Base-by-base conservation (phyloP, 2,888 invertebrate genomes). In the Hydraecia micacea region DNA sequence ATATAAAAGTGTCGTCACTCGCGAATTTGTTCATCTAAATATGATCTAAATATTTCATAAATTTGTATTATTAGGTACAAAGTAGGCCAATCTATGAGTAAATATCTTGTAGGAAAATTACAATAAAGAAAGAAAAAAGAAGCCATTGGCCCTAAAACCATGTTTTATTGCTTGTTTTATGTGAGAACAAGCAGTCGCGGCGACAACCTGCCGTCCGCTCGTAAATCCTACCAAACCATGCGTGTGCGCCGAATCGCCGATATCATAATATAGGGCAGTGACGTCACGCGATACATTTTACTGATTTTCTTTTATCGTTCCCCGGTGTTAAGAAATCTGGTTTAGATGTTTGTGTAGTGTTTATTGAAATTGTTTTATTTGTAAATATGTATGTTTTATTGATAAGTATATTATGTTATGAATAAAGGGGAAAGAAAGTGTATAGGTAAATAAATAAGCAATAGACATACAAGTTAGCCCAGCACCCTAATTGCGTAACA, bases 261-360 rank as follows among this genome's bases (percentile, higher is more conserved):
- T 88, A 86, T 80, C 84, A 85, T 77, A 74, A 88, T 86, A 81
- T 88, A 86, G 87, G 86, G 82, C 89, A 65, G 25, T 86, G 86
- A 86, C 89, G 89, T 88, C 86, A 84, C 32, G 6, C 69, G 13
- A 69, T 49, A 73, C 58, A 60, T 75, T 76, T 71, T 79, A 71
- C 66, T 68, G 21, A 52, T 73, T 74, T 83, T 79, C 80, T 85
- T 80, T 83, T 83, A 83, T 85, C 74, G 80, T n/a, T 69, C 52
- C 15, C 60, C 75, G 72, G 75, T 79, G 42, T 79, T 58, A 67
- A 36, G 72, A 79, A 72, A 80, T 55, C 62, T 39, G 6, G 32
- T 83, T 73, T 68, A 79, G 39, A 76, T 86, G 71, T 58, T 28
- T 32, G 2, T 67, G n/a, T 13, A 18, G 52, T 72, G 63, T 68